These are phyloP conservation scores for Cotesia chilonis DNA, from an alignment of 1,140 invertebrate species.

Conservation along the genomic window DNA sequence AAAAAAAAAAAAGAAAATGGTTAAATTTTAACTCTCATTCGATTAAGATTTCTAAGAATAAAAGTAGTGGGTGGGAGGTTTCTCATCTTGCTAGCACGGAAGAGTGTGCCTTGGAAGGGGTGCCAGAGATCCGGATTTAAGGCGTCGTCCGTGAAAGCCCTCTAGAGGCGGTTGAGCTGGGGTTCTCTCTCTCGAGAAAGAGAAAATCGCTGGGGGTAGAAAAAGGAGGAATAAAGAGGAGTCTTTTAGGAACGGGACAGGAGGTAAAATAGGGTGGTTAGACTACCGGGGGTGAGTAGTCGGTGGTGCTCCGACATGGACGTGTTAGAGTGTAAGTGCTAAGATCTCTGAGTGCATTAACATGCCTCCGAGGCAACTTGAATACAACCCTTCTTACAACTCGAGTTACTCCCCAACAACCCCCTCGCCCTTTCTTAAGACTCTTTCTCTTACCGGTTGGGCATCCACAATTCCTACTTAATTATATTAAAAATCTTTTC, in stretches of 20 bases:
- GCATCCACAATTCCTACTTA: slow-evolving; percentile 61
- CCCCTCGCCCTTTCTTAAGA: slow-evolving; percentile 39
- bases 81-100: slow-evolving; percentile 14
- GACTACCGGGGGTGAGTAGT: slow-evolving; percentile 41
- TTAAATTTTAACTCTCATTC: slow-evolving; percentile 31
- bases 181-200: slow-evolving; percentile 64
- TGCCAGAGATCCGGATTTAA: slow-evolving; percentile 63
- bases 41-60: slow-evolving; percentile 51
- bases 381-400: slow-evolving; percentile 68
- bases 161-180: slow-evolving; percentile 41
- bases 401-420: slow-evolving; percentile 45
- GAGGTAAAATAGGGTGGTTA: slow-evolving; percentile 27
- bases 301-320: slow-evolving; percentile 40
- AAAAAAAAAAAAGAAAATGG: slow-evolving; percentile 29
- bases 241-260: slow-evolving; percentile 28
- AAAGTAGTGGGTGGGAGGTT: slow-evolving; percentile 8
- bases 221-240: slow-evolving; percentile 63
- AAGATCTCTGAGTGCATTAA: slow-evolving; percentile 67
- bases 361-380: slow-evolving; percentile 64
- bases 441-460: slow-evolving; percentile 21
- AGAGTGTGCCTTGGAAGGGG: slow-evolving; percentile 29
- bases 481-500: slow-evolving; percentile 68
- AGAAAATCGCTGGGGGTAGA: slow-evolving; percentile 61
- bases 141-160: slow-evolving; percentile 64
- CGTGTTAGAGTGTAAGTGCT: slow-evolving; percentile 67